Conservation (phyloP, 2,888 invertebrate genomes). For the Drosophila paramelanica region DNA sequence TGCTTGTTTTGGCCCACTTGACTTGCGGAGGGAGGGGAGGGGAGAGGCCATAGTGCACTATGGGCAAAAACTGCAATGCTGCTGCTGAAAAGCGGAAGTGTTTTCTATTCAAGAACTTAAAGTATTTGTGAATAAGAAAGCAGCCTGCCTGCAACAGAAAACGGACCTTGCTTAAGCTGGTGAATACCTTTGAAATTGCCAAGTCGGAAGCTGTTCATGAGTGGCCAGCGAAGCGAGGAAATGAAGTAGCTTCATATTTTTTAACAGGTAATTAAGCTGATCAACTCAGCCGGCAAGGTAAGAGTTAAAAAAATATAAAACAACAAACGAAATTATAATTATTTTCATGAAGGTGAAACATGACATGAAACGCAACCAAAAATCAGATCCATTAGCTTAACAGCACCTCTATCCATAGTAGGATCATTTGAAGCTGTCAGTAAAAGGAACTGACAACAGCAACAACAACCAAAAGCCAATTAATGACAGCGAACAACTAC, state of each 20-base stretch:
- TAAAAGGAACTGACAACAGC: conserved; percentile 48
- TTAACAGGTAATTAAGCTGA: conserved; percentile 15
- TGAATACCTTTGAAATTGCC: conserved; percentile 36
- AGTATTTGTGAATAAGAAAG: conserved; percentile 52
- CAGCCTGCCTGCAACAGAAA: conserved; percentile 31
- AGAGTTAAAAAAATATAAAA: conserved; percentile 3
- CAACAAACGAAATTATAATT: background rate
- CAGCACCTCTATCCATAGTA: conserved; percentile 38
- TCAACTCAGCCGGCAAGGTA: conserved; percentile 4
- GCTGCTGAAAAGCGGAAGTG: conserved; percentile 69
- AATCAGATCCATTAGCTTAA: conserved; percentile 31
- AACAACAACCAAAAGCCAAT: conserved; percentile 60
- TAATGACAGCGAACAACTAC: conserved; percentile 75
- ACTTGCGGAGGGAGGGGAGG: background rate
- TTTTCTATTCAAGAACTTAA: conserved; percentile 58
- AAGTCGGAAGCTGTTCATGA: conserved; percentile 62
- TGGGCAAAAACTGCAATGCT: conserved; percentile 67
- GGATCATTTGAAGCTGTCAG: conserved; percentile 47
- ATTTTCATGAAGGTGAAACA: background rate
- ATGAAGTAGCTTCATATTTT: conserved; percentile 47
- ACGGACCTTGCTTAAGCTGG: conserved; percentile 26
- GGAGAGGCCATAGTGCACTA: conserved; percentile 47
- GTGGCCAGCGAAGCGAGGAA: conserved; percentile 52
- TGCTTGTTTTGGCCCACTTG: conserved; percentile 49
- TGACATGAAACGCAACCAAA: too few relatives aligned